Evolutionary conservation across 2,797 vertebrate species (phyloP), one percentile per base, ranked within the genome.

Genomic region (Echiichthys vipera): DNA sequence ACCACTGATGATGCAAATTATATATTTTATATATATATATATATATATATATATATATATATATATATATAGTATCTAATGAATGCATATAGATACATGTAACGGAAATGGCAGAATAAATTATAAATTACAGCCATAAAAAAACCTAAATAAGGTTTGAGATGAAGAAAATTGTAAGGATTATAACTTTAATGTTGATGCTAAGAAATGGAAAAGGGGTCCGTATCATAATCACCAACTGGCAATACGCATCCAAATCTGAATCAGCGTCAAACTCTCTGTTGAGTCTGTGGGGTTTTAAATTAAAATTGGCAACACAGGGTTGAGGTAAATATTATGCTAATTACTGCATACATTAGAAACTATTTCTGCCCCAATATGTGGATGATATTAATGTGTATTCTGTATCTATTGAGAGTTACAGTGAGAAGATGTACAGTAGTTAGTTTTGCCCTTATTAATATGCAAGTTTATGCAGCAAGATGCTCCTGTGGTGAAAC

Each of bases 381-480:
- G 24, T 34, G 25, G 46, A 68, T 54, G 36, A 49, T 61, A 54
- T 55, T 15, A 47, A 51, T 40, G 74, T 55, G 5, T 56, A 73
- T 70, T 49, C 34, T 58, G 58, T 37, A 65, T 74, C 54, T 80
- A 73, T 69, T 78, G 58, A 50, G 14, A 78, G 55, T 46, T 51
- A 74, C 36, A 75, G 25, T 81, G 25, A 63, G 15, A 17, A 7
- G 14, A 73, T n/a, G n/a, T 64, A 68, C 70, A 68, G 34, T 61
- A 49, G n/a, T 13, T 20, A 1, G 25, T 36, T 54, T 55, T 63
- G 46, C 22, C 1, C 20, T 57, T 56, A 84, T 74, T 51, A 67
- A 53, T 70, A 80, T 73, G 71, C 27, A 73, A 46, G 55, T 77
- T 65, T 69, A 80, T 84, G 65, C 70, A 68, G 53, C 14, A 63